Conservation (phyloP, 2,888 invertebrate genomes). For the Myopa testacea region DNA sequence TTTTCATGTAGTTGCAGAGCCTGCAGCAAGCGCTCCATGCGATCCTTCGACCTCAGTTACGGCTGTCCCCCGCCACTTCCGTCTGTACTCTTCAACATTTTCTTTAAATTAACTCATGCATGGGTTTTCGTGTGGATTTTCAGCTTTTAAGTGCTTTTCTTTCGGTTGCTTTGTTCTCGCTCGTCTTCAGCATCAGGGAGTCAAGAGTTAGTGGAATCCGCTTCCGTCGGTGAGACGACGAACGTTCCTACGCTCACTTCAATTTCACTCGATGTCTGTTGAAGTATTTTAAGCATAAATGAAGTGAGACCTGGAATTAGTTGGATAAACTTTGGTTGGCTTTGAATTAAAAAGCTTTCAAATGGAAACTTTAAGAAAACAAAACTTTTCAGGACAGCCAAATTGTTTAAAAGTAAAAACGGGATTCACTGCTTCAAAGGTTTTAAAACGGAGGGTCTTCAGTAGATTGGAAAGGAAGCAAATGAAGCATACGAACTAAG, state of each 20-base stretch:
- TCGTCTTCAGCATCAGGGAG: neutral
- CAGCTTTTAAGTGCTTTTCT: neutral
- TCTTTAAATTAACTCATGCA: neutral
- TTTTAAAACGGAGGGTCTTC: neutral
- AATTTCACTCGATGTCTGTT: no score
- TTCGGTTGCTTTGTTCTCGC: neutral
- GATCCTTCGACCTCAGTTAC: neutral
- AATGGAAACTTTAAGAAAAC: slow-evolving; percentile 25
- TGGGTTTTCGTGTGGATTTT: neutral
- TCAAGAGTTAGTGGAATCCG: neutral
- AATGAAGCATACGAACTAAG: no score
- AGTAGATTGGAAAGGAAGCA: neutral
- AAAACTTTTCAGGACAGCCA: slow-evolving; percentile 4
- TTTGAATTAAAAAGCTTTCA: slow-evolving; percentile 28
- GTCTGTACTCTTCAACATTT: neutral
- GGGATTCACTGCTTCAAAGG: neutral
- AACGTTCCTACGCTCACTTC: neutral
- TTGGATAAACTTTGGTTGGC: slow-evolving; percentile 18
- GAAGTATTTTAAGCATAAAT: neutral
- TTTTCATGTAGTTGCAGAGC: neutral
- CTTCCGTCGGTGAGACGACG: neutral
- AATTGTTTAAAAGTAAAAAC: neutral
- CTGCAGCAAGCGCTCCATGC: neutral
- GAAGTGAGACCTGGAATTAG: slow-evolving; percentile 18
- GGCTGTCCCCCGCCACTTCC: neutral